Conservation (phyloP, 2,888 invertebrate species). For the Hypomecis punctinalis region DNA sequence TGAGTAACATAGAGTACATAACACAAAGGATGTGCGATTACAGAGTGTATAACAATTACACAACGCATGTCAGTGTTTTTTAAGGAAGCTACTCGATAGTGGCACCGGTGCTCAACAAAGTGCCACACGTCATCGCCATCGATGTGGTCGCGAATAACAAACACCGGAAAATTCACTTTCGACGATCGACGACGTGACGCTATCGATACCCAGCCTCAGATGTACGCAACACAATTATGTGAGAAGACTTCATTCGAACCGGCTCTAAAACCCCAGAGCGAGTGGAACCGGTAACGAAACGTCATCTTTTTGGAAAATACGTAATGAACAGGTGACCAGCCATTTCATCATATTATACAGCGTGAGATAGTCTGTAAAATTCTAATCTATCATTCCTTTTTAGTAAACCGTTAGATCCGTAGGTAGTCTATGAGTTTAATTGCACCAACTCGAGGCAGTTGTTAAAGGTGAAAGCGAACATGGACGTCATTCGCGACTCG, state of each 20-base stretch:
- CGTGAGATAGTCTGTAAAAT: conserved; percentile 43
- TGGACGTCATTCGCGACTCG: conserved; percentile 56
- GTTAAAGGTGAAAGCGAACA: conserved; percentile 68
- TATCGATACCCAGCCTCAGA: conserved; percentile 53
- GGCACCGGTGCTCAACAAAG: conserved; percentile 60
- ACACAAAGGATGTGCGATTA: conserved; percentile 33
- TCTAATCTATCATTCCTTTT: conserved; percentile 54
- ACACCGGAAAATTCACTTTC: conserved; percentile 81
- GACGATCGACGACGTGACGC: conserved; percentile 65
- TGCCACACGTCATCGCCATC: conserved; percentile 61
- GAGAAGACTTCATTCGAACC: conserved; percentile 50
- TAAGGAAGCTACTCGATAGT: conserved; percentile 41
- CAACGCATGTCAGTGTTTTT: conserved; percentile 49
- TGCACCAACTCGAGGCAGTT: conserved; percentile 50
- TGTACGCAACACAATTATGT: conserved; percentile 42
- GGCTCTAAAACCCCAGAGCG: conserved; percentile 51
- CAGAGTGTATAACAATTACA: conserved; percentile 46
- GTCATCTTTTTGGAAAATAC: conserved; percentile 41
- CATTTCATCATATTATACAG: conserved; percentile 39
- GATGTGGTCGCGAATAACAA: conserved; percentile 70
- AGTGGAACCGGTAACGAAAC: conserved; percentile 49
- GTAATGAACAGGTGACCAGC: conserved; percentile 19
- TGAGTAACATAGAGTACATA: conserved; percentile 15
- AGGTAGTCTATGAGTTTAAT: conserved; percentile 56
- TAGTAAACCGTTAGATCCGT: conserved; percentile 40